A percentile compares a stretch with the other conserved stretches of the same genome.
phyloP scores from a whole-genome alignment of 2,888 invertebrate species.

The Sesia bembeciformis region DNA sequence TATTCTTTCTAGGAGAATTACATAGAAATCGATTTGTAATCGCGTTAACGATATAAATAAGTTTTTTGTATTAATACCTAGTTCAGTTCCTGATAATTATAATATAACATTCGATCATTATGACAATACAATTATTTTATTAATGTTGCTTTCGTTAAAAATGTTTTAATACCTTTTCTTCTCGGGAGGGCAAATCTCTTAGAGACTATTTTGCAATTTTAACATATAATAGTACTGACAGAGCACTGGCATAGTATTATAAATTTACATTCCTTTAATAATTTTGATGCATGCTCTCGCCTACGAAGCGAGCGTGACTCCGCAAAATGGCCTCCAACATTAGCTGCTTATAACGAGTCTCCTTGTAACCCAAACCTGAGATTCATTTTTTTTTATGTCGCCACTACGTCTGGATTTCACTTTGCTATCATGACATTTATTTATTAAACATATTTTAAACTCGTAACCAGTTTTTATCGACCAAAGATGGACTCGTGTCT shows the following conservation, averaged over 20 bases:
- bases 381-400: constrained; percentile 1
- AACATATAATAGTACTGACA: neutral
- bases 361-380: constrained; percentile 6
- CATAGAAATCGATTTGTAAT: too few relatives aligned
- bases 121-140: neutral
- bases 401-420: neutral
- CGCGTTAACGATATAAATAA: too few relatives aligned
- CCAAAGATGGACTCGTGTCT: too few relatives aligned
- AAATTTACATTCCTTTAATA: constrained; percentile 30
- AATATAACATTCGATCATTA: too few relatives aligned
- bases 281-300: constrained; percentile 28
- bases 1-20: too few relatives aligned
- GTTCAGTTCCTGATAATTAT: too few relatives aligned
- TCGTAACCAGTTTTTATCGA: too few relatives aligned
- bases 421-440: neutral
- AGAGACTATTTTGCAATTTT: too few relatives aligned
- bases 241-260: constrained; percentile 10
- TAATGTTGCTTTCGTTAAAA: neutral
- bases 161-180: neutral
- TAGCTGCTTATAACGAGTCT: constrained; percentile 19
- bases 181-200: too few relatives aligned
- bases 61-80: too few relatives aligned
- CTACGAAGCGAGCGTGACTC: constrained; percentile 22
- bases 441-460: too few relatives aligned
- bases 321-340: constrained; percentile 23